Conservation (phyloP, 2,113 vertebrate genomes). For the Apteryx owenii region DNA sequence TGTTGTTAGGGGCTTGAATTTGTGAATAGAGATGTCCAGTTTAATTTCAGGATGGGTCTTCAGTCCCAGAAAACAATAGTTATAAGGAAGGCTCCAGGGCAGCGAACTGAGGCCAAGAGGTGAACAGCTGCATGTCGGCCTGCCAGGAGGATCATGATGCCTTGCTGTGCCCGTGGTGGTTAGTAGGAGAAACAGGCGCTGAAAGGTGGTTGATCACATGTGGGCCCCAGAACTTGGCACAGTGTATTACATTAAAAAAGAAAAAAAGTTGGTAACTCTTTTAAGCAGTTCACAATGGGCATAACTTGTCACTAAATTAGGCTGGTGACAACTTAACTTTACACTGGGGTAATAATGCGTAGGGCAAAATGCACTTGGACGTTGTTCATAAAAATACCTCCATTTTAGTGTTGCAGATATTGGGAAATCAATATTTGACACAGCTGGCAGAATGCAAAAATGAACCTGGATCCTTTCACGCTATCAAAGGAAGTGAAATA, state of each 20-base stretch:
- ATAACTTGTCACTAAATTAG: not conserved
- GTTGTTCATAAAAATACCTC: not conserved
- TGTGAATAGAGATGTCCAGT: no score
- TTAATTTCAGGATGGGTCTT: no score
- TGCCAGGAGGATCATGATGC: no score
- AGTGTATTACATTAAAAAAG: not conserved
- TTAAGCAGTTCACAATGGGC: not conserved
- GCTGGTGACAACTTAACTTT: not conserved
- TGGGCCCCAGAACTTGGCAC: not conserved
- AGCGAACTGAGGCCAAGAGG: no score
- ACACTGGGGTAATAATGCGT: not conserved
- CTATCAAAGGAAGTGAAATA: not conserved
- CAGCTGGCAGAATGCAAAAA: not conserved
- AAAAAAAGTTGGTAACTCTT: not conserved
- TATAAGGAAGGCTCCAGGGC: no score
- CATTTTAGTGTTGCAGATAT: not conserved
- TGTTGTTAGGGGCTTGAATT: no score
- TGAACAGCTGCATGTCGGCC: no score
- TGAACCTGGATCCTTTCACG: not conserved
- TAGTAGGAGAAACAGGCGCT: not conserved
- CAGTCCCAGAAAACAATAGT: no score
- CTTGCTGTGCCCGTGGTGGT: not conserved
- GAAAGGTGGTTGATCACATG: not conserved
- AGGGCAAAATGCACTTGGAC: not conserved
- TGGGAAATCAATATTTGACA: not conserved